Evolutionary conservation across 2,888 invertebrate genomes (phyloP), one percentile per base, ranked within the genome.

Genomic region (Automeris io): DNA sequence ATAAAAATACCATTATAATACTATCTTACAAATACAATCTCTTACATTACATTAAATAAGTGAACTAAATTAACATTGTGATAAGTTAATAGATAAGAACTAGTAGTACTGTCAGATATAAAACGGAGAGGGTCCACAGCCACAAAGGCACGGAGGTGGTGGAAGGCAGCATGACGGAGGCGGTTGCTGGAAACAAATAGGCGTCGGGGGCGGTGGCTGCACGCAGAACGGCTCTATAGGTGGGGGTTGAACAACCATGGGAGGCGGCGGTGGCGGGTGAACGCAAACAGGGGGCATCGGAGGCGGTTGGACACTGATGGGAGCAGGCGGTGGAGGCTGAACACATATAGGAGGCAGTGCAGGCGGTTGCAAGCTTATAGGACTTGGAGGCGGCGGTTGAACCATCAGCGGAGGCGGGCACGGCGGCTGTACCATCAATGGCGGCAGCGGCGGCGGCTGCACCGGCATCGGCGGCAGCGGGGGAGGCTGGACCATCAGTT

Each of bases 351-450:
- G 73, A 2, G 74, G 70, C 1, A 67, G 71, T 13, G 70, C 65
- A 2, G 82, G 85, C 8, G 77, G 77, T 45, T 82, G 82, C 8
- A 83, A 54, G 3, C 62, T 74, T 7, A 85, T 58, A 2, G 80
- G 80, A 1, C 68, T 43, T 2, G 67, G 69, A 1, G 76, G 61
- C 0, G 85, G 83, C 16, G 75, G 59, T 51, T 81, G 75, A 19
- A 81, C 62, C 40, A 66, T 59, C 47, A 81, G 53, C 2, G 79
- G 72, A 1, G 77, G 73, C 5, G 66, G 65, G 0, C 53, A 39
- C 3, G 81, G 81, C 3, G 75, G 77, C 45, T 79, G 79, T n/a
- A 85, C 65, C 62, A 72, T 72, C 53, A 85, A 67, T 0, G 85
- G 78, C 1, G 76, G 70, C 5, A 61, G 51, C 2, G 73, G 61